Evolutionary conservation across 23 tunicate genomes (phyloP), one percentile per base, ranked within the genome.

Genomic region (Aplidium turbinatum): DNA sequence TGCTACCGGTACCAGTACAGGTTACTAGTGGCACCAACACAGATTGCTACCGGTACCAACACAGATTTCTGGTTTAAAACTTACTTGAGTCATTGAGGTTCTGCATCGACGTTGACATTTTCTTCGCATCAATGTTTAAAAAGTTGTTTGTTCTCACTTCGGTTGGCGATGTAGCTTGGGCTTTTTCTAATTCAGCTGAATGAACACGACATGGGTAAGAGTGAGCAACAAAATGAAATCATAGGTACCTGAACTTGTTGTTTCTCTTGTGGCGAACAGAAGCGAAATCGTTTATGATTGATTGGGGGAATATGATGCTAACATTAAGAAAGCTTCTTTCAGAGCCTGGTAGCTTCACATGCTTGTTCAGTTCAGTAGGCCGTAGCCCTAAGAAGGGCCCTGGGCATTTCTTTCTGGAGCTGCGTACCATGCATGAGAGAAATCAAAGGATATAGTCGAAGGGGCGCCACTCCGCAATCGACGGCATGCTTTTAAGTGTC

Each of bases 81-180:
- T 35, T 38, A 65, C 72, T 65, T 48, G 19, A 36, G 20, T 84
- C 86, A 57, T 79, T 91, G 42, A 91, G 86, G 58, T 91, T 84
- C 32, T 84, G 92, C 97, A 91, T 91, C 28, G 91, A 84, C 6
- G 86, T 58, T 0, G 97, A 91, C 52, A 91, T 58, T 45, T 78
- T 71, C 78, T 91, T 91, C 13, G 82, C 31, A 38, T 91, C 97
- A 9, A 19, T 4, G 52, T 54, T 21, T 29, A 91, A 71, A 11
- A 74, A 77, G 47, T 63, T 46, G 50, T 50, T 33, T 29, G 70
- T 51, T 38, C 79, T 51, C 4, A 51, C 58, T 27, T 70, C 78
- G 0, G 76, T 38, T 29, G 89, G 83, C 9, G 89, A 83, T 1
- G 68, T 54, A 38, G 70, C 53, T 42, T 86, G 93, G n/a, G 89